Percentiles rank a stretch among this genome's conserved stretches.
These are phyloP conservation scores for Rhinolophus sinicus DNA, from an alignment of 2,113 vertebrate species.

Conservation along the genomic window DNA sequence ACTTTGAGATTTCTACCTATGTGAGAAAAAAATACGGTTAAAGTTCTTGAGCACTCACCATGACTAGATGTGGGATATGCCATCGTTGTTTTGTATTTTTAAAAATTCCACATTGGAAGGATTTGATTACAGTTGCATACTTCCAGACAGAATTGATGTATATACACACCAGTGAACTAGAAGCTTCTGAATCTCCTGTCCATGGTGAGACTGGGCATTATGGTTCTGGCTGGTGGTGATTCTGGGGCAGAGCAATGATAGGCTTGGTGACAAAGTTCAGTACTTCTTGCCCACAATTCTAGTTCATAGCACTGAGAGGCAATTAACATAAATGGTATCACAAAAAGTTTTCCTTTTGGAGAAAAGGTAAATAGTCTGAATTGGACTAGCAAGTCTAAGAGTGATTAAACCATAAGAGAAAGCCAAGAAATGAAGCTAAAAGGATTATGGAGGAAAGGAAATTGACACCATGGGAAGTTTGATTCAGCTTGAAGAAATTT, in stretches of 20 bases:
- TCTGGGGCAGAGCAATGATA: neutral
- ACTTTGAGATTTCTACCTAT: neutral
- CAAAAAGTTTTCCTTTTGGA: neutral
- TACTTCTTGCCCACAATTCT: neutral
- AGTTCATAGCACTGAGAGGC: neutral
- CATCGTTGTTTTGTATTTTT: neutral
- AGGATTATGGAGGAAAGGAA: neutral
- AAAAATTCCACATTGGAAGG: neutral
- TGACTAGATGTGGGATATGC: neutral
- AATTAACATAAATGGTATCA: neutral
- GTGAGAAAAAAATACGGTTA: neutral
- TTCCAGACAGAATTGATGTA: neutral
- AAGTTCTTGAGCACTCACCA: neutral
- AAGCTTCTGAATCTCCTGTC: neutral
- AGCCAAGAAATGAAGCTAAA: neutral
- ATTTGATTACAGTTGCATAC: neutral
- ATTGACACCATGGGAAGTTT: neutral
- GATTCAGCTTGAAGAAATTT: constrained; percentile 22
- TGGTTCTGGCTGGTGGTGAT: neutral
- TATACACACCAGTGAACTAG: neutral
- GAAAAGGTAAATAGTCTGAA: neutral
- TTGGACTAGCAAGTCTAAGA: neutral
- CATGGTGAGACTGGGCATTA: neutral
- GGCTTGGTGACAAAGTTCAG: neutral
- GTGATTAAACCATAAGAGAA: neutral